Conservation (phyloP, 2,113 vertebrate genomes). For the Vombatus ursinus region DNA sequence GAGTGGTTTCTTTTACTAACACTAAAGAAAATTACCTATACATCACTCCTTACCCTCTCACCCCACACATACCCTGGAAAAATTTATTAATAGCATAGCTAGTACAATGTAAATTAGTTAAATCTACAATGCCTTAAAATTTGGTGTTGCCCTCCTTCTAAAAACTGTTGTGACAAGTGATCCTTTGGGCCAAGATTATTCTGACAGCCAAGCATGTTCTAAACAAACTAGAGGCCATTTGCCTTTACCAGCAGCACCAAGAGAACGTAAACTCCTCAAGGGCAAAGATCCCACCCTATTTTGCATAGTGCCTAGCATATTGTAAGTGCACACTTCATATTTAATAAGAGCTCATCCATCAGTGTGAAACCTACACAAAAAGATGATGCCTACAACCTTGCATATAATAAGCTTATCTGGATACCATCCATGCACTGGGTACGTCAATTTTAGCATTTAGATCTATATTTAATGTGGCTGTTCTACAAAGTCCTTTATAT, state of each 20-base stretch:
- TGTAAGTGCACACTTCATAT: conserved; percentile 46
- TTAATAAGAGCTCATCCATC: neutral
- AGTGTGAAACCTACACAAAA: neutral
- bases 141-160: conserved; percentile 48
- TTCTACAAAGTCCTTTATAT: conserved; percentile 45
- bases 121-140: conserved; percentile 65
- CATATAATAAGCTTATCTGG: conserved; percentile 35
- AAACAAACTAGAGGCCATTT: conserved; percentile 57
- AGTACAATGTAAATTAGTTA: conserved; percentile 43
- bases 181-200: conserved; percentile 54
- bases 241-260: conserved; percentile 75
- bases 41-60: neutral
- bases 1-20: conserved; percentile 57
- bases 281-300: conserved; percentile 66
- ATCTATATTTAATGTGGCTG: conserved; percentile 33
- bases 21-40: conserved; percentile 34
- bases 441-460: conserved; percentile 51
- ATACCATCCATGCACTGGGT: conserved; percentile 48
- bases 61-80: neutral
- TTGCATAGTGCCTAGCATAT: conserved; percentile 77
- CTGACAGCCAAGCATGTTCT: conserved; percentile 63
- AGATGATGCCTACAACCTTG: neutral
- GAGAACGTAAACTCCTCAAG: conserved; percentile 73
- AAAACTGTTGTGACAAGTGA: conserved; percentile 57
- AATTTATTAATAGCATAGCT: conserved; percentile 48